Evolutionary conservation across 2,113 vertebrate species (phyloP), one percentile per base, ranked within the genome.

Genomic region (Callaeas wilsoni): DNA sequence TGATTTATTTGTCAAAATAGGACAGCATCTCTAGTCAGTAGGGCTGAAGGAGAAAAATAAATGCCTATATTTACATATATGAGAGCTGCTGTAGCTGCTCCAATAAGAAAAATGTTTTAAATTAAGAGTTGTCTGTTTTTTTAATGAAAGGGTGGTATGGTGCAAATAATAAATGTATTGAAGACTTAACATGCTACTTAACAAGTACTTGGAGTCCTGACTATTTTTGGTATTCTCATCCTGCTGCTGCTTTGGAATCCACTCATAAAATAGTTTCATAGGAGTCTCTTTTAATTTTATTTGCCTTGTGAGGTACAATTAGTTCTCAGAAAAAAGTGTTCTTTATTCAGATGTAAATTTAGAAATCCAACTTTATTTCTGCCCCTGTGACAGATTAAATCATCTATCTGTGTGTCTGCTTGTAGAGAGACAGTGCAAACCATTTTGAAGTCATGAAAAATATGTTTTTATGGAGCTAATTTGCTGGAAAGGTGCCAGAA

Each of bases 151-250:
- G 30, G 18, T 65, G 50, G 33, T 87, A 71, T 47, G 49, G 53
- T 71, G 69, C 49, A 96, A 94, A 95, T 59, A 90, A 44, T 84
- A 94, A 89, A 86, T 83, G 56, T 37, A 87, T 53, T 92, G 73
- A 87, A 79, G 47, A 84, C 44, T 64, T 89, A 57, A 90, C 90
- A 44, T 69, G 22, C 33, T 91, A 84, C 53, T 68, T 85, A 94
- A 74, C 37, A 79, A 92, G 56, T 57, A 85, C 69, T 93, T 87
- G 41, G 53, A 97, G 70, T 83, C 27, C 76, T 59, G 84, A 74
- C 78, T 95, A 65, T 92, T 96, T 96, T 91, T 89, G 76, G 65
- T 85, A 84, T 94, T 89, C 52, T 80, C 18, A 37, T 47, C 19
- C 75, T 90, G 55, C 32, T 92, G 70, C 53, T 84, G 26, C 42